Conservation (phyloP, 92 coral and sea anemone genomes). For the Porites divaricata region DNA sequence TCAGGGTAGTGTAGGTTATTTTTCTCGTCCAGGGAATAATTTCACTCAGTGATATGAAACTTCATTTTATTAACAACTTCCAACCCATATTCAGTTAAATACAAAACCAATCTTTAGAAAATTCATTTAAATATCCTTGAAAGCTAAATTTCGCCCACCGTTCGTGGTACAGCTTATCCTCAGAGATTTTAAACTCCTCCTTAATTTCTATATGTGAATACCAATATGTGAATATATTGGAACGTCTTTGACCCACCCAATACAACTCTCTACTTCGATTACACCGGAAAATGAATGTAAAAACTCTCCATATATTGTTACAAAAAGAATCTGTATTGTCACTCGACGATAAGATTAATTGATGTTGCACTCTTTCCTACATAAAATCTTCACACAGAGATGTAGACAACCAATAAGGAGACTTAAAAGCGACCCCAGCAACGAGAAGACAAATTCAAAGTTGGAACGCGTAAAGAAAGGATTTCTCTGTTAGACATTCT, state of each 20-base stretch:
- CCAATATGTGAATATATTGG: not conserved
- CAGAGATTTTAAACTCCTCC: not conserved
- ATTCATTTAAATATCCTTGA: not conserved
- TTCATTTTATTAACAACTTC: conserved; percentile 17
- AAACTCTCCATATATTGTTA: not conserved
- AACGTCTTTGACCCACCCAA: not conserved
- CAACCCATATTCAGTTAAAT: not conserved
- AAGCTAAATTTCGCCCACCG: not conserved
- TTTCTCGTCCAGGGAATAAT: no score
- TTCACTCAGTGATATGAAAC: not conserved
- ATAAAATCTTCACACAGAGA: no score
- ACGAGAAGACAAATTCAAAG: no score
- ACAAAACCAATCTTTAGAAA: conserved; percentile 1
- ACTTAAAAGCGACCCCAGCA: no score
- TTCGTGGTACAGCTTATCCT: not conserved
- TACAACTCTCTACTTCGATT: not conserved
- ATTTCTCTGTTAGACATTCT: no score
- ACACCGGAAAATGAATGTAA: not conserved
- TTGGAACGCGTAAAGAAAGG: no score
- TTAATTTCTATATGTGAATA: not conserved
- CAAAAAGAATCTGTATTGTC: not conserved
- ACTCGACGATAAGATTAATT: not conserved
- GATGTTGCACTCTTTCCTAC: not conserved
- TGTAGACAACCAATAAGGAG: no score
- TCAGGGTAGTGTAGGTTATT: not conserved